A percentile compares a stretch with the other conserved stretches of the same genome.
These are phyloP conservation scores for Noctilio leporinus DNA, from an alignment of 2,113 vertebrate species.

Conservation along the genomic window DNA sequence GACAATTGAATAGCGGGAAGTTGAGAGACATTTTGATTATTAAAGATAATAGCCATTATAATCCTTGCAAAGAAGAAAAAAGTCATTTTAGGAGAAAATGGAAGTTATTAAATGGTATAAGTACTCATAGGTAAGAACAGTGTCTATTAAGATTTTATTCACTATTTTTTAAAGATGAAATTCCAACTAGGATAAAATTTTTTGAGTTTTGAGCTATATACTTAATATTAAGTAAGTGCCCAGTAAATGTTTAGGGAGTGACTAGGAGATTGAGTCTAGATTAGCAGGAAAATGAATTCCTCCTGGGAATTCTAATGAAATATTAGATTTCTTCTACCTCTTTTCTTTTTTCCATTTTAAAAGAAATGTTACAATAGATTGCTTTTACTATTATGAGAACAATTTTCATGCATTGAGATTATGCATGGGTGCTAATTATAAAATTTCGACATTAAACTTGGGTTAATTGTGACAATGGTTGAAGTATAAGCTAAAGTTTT, in stretches of 20 bases:
- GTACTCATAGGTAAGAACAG: background rate
- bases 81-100: constrained; percentile 8
- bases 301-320: constrained; percentile 9
- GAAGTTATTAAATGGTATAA: background rate
- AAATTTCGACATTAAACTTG: background rate
- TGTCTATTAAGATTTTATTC: background rate
- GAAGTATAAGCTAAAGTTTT: background rate
- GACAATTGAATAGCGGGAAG: background rate
- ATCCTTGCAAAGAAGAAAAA: constrained; percentile 13
- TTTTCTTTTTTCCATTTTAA: background rate
- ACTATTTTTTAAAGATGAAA: background rate
- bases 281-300: background rate
- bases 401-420: background rate
- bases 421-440: background rate
- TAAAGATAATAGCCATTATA: background rate
- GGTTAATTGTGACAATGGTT: background rate
- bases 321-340: background rate
- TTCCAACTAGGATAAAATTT: constrained; percentile 8
- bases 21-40: background rate
- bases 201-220: background rate
- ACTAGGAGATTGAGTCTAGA: background rate
- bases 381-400: background rate
- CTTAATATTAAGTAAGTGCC: background rate
- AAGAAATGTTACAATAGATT: background rate
- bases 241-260: constrained; percentile 1